Percentiles rank a stretch among this genome's conserved stretches.
Evolutionary conservation across 1,140 invertebrate genomes (phyloP).

Genomic region (Saxidomus purpurata): DNA sequence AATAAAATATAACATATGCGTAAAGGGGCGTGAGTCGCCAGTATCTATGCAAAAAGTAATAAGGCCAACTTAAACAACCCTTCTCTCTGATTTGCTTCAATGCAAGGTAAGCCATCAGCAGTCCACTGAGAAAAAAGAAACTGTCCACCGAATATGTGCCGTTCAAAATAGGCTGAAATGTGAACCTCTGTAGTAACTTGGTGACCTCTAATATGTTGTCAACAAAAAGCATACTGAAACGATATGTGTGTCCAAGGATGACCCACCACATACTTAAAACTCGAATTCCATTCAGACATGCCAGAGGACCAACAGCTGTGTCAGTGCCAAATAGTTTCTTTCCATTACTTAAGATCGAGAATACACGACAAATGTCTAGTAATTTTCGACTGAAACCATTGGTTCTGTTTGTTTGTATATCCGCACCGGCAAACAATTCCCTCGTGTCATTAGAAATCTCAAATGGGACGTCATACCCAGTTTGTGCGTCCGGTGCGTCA

Average conservation of each 20-base stretch:
- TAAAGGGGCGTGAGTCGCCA: constrained; percentile 92
- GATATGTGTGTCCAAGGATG: constrained; percentile 93
- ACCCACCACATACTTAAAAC: constrained; percentile 97
- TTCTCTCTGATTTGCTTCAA: constrained; percentile 86
- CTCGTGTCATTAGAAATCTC: constrained; percentile 79
- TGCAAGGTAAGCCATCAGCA: constrained; percentile 88
- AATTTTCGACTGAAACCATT: not conserved
- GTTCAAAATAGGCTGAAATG: constrained; percentile 75
- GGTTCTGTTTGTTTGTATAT: not conserved
- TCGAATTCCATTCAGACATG: constrained; percentile 76
- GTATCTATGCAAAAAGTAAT: constrained; percentile 81
- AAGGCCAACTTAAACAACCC: constrained; percentile 82
- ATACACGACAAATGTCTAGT: constrained; percentile 46
- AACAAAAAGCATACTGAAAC: constrained; percentile 59
- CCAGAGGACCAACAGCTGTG: constrained; percentile 68
- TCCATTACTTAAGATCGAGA: constrained; percentile 69
- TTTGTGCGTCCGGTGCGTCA: constrained; percentile 77
- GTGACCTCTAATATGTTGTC: constrained; percentile 63
- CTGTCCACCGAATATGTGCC: constrained; percentile 79
- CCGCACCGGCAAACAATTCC: constrained; percentile 23
- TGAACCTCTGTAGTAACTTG: constrained; percentile 61
- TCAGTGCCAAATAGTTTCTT: constrained; percentile 67
- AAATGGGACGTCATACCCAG: not conserved
- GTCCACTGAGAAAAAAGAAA: constrained; percentile 87
- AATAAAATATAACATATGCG: constrained; percentile 93